Conservation (phyloP, 2,888 invertebrate genomes). For the Itoplectis maculator region DNA sequence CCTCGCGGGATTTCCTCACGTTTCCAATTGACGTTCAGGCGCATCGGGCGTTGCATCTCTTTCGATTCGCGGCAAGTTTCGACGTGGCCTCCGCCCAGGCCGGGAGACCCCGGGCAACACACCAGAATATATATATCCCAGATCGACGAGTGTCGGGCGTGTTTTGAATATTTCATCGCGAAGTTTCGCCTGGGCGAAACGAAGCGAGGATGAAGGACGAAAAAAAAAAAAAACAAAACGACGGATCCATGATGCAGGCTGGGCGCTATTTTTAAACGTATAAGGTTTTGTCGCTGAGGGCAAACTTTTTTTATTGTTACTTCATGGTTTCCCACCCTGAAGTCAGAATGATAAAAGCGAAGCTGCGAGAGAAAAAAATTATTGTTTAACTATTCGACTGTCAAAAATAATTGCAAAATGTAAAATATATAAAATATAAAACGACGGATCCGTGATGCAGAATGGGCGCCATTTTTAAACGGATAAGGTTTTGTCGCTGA, state of each 20-base stretch:
- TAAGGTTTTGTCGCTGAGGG: conserved; percentile 21
- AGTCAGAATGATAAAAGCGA: neutral
- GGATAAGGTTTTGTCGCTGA: conserved; percentile 31
- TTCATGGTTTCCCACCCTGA: too few relatives aligned
- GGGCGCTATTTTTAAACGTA: conserved; percentile 48
- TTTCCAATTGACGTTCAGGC: conserved; percentile 65
- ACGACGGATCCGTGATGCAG: conserved; percentile 16
- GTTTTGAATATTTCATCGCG: conserved; percentile 65
- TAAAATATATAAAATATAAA: neutral
- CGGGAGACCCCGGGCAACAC: conserved; percentile 29
- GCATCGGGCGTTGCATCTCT: conserved; percentile 44
- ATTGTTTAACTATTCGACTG: too few relatives aligned
- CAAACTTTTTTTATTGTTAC: too few relatives aligned
- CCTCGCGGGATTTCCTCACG: conserved; percentile 61
- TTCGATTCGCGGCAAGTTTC: conserved; percentile 60
- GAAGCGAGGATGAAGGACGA: conserved; percentile 39
- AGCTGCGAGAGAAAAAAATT: neutral
- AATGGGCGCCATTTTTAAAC: conserved; percentile 45
- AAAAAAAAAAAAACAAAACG: neutral
- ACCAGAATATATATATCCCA: conserved; percentile 34
- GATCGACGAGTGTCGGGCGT: conserved; percentile 47
- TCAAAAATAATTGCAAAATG: too few relatives aligned
- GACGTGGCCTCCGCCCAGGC: conserved; percentile 56
- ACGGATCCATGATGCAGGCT: conserved; percentile 11
- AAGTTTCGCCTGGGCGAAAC: conserved; percentile 56